These are phyloP conservation scores for Cinara cedri DNA, from an alignment of 2,888 invertebrate species.

Conservation along the genomic window DNA sequence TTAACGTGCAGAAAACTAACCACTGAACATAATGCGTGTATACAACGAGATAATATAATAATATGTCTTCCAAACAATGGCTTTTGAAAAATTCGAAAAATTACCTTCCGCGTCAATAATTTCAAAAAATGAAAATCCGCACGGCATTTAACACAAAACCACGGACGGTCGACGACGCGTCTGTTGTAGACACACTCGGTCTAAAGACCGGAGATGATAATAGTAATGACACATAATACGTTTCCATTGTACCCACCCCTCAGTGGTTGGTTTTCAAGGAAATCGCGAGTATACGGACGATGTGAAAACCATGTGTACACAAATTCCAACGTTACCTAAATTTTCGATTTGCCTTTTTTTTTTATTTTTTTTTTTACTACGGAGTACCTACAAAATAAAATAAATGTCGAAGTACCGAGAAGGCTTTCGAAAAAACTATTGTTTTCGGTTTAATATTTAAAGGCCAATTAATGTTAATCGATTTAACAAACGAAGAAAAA, in stretches of 20 bases:
- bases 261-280: background rate
- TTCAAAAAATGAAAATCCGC: constrained; percentile 6
- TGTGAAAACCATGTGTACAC: too few species aligned
- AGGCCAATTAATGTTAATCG: too few species aligned
- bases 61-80: constrained; percentile 43
- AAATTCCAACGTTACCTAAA: background rate
- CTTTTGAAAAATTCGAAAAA: constrained; percentile 43
- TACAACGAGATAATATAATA: constrained; percentile 19
- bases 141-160: constrained; percentile 27
- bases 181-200: constrained; percentile 14
- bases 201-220: constrained; percentile 5
- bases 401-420: too few species aligned
- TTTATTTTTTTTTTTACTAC: too few species aligned
- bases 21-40: constrained; percentile 20
- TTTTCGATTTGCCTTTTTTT: background rate
- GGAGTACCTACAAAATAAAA: background rate
- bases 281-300: background rate
- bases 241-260: background rate
- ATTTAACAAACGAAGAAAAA: too few species aligned
- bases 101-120: constrained; percentile 45
- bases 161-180: constrained; percentile 10
- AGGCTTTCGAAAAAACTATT: background rate
- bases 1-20: constrained; percentile 23
- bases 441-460: background rate
- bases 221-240: constrained; percentile 7